Percentiles rank a stretch among this genome's conserved stretches.
Conservation (phyloP, 1,140 invertebrate genomes). For the Ectropis grisescens region DNA sequence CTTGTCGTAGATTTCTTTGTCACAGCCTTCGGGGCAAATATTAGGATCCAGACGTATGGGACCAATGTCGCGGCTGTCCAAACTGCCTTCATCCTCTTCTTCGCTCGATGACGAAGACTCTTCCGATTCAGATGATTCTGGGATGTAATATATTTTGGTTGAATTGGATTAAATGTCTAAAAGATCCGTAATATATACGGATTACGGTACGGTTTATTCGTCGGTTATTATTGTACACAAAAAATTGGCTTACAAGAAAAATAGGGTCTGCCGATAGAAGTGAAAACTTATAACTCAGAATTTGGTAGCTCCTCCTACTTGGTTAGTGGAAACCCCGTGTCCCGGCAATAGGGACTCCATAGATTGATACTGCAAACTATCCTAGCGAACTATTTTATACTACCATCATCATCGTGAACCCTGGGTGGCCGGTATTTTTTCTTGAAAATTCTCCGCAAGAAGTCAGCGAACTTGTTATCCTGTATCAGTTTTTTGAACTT, state of each 20-base stretch:
- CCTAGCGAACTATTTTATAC: slow-evolving; percentile 1
- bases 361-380: too few species aligned
- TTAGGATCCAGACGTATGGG: slow-evolving; percentile 79
- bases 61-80: slow-evolving; percentile 74
- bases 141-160: slow-evolving; percentile 8
- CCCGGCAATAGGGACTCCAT: too few species aligned
- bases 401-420: slow-evolving; percentile 45
- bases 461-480: slow-evolving; percentile 81
- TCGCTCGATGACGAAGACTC: slow-evolving; percentile 72
- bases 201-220: too few species aligned
- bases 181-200: too few species aligned
- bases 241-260: neutral
- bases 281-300: too few species aligned
- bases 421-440: slow-evolving; percentile 79
- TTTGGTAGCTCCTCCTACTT: too few species aligned
- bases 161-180: too few species aligned
- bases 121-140: slow-evolving; percentile 50
- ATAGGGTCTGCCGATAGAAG: too few species aligned
- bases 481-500: slow-evolving; percentile 73
- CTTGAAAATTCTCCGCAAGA: slow-evolving; percentile 81
- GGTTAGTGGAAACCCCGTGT: too few species aligned
- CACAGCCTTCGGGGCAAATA: slow-evolving; percentile 81
- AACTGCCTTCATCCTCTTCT: slow-evolving; percentile 71
- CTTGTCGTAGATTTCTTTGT: slow-evolving; percentile 75
- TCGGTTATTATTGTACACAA: too few species aligned